A percentile compares a stretch with the other conserved stretches of the same genome.
Conservation (phyloP, 2,888 invertebrate genomes). For the Entomobrya multifasciata region DNA sequence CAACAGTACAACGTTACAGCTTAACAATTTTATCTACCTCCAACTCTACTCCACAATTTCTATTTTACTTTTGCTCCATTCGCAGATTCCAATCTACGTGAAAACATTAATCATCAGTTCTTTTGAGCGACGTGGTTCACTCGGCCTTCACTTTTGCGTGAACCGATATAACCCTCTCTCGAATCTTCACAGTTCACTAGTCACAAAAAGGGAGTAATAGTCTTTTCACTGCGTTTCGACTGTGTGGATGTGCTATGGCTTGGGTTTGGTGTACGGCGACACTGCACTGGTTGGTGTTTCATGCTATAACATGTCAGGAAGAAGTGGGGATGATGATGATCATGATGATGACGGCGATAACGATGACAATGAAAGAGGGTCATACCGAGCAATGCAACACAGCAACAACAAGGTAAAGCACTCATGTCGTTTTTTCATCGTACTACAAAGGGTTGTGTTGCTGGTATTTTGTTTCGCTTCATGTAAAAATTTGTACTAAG, state of each 20-base stretch:
- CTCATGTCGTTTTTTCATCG: neutral
- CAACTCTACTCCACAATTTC: no score
- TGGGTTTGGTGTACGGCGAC: neutral
- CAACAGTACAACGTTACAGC: no score
- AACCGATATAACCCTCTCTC: conserved; percentile 47
- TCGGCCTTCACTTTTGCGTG: conserved; percentile 53
- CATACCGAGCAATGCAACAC: neutral
- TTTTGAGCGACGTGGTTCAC: conserved; percentile 49
- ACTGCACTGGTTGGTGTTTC: no score
- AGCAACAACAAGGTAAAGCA: neutral
- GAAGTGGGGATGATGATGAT: conserved; percentile 17
- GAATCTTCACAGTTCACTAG: conserved; percentile 40
- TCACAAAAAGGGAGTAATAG: conserved; percentile 37
- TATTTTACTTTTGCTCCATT: neutral
- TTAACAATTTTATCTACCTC: no score
- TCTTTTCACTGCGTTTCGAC: neutral
- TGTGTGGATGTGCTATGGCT: neutral
- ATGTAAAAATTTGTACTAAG: no score
- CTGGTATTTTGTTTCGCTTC: no score
- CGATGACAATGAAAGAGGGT: conserved; percentile 23
- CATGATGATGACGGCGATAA: neutral
- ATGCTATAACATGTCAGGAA: neutral
- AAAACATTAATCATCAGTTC: conserved; percentile 42
- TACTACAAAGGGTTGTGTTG: no score
- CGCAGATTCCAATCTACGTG: conserved; percentile 37